Base-by-base conservation (phyloP, 1,140 invertebrate genomes). In the Diploscapter pachys region DNA sequence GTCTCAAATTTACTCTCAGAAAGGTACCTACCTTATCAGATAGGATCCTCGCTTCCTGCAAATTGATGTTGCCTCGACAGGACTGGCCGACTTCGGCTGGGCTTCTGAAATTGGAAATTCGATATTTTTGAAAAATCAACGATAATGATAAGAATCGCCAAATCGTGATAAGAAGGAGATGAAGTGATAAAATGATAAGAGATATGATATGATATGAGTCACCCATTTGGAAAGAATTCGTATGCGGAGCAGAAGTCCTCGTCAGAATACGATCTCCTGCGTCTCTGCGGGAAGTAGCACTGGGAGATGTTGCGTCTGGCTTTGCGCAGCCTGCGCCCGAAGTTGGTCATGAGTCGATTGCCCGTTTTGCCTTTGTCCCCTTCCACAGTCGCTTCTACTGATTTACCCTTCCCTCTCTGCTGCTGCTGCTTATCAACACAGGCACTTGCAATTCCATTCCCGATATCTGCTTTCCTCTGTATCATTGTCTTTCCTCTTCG, bases 41-140 rank as follows among this genome's bases (percentile, higher is more conserved):
- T 86, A 96, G 93, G 82, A 99, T 98, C 72, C 95, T 89, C 73
- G 96, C 96, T 78, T 94, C 94, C 79, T 96, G 92, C 71, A 99
- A 88, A 78, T 95, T 96, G 81, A 99, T 98, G 65, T 93, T 95
- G 8, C 97, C 97, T 54, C 97, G 90, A 87, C 96, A 99, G 48
- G 95, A 95, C 85, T 98, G 94, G 49, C 91, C 91, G 91, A 99
- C 95, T 88, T 99, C 97, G 31, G 92, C 91, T 86, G 95, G 95
- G 86, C 93, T 97, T 87, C 96, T 98, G 89, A 31, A 90, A 80
- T 31, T 31, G 31, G 31, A 31, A 31, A 31, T 31, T 31, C 1
- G 31, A 31, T 31, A 31, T 31, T 31, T 31, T 31, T 31, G 31
- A 31, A 31, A 31, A 31, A 31, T 31, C 31, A 31, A 31, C 31